Evolutionary conservation across 2,797 vertebrate genomes (phyloP), one percentile per base, ranked within the genome.

Genomic region (Phoxinus dragarum): DNA sequence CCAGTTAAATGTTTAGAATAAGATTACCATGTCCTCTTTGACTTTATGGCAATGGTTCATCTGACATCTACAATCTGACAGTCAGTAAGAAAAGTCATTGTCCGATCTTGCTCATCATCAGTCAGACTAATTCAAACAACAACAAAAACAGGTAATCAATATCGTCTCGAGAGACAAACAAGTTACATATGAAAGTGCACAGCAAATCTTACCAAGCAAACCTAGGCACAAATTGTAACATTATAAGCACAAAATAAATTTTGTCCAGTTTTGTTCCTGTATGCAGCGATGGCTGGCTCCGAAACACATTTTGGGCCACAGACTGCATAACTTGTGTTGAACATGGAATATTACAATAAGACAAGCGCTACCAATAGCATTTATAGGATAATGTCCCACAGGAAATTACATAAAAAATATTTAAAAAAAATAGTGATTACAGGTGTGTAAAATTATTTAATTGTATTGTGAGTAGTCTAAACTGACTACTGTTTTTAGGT

Each of bases 141-240:
- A 82, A 71, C 72, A 76, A 34, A 67, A 67, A 83, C 27, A 83
- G 23, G 21, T n/a, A 67, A 77, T 54, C 82, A 68, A 76, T 76
- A 68, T 34, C 0, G 17, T 84, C 73, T 84, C 16, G 4, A n/a
- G 36, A 80, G 44, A 75, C 59, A 74, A 75, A 83, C 56, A 75
- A 56, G 47, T 54, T n/a, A 44, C n/a, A 3, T 6, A 44, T 21
- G 42, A 9, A n/a, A 27, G 69, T n/a, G 64, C 21, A 36, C 10
- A 61, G 17, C 42, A 36, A 80, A 68, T 68, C 21, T 52, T 17
- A 6, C 17, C 5, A 67, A 67, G 12, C 54, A 74, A 71, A 54
- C 36, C 4, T 27, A 44, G 21, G n/a, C 31, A 23, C 27, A 80
- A 23, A n/a, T 36, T 49, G 40, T 47, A 47, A 47, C 3, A 72